phyloP scores from a whole-genome alignment of 1,140 invertebrate species.

The Gyrodactylus salaris region DNA sequence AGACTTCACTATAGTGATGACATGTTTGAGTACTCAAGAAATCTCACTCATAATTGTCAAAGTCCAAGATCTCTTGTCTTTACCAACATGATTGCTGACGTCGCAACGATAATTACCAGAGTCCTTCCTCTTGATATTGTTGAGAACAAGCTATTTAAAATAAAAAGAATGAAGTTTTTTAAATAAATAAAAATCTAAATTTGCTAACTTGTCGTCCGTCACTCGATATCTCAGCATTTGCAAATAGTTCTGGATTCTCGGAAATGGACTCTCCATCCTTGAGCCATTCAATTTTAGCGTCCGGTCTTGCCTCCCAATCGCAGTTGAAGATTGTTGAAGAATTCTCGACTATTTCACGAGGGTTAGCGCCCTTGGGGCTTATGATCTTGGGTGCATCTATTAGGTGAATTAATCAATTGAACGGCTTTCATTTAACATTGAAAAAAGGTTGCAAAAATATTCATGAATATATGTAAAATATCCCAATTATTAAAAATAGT shows the following conservation, averaged over 20 bases:
- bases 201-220: neutral
- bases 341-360: neutral
- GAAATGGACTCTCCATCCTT: neutral
- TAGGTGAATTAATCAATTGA: too few relatives aligned
- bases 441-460: neutral
- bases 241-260: neutral
- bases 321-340: slow-evolving; percentile 2
- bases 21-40: neutral
- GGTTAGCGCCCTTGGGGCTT: neutral
- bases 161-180: neutral
- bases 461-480: neutral
- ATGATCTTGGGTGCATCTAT: slow-evolving; percentile 4
- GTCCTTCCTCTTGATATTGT: neutral
- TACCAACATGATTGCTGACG: neutral
- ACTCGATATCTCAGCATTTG: neutral
- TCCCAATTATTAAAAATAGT: too few relatives aligned
- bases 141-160: neutral
- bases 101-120: slow-evolving; percentile 1
- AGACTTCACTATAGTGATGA: neutral
- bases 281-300: neutral
- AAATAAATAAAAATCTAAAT: neutral
- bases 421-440: neutral
- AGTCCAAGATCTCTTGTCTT: neutral
- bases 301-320: neutral
- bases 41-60: neutral